Conservation (phyloP, 2,797 vertebrate species). For the Erpetoichthys calabaricus region DNA sequence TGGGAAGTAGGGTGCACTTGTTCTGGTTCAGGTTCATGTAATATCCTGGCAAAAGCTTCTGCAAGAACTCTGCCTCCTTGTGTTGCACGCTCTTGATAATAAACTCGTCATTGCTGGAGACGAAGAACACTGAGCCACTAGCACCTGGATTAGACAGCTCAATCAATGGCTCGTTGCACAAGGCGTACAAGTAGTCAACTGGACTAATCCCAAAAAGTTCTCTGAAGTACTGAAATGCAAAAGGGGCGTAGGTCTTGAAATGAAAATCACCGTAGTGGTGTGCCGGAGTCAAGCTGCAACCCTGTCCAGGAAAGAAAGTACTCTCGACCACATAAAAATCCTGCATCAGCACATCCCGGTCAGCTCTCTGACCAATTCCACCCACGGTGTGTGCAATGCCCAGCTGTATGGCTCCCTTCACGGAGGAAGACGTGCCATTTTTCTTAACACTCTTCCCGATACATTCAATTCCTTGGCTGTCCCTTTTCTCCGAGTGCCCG, state of each 20-base stretch:
- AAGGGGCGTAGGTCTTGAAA: slow-evolving; percentile 58
- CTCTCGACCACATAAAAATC: slow-evolving; percentile 63
- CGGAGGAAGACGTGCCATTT: slow-evolving; percentile 54
- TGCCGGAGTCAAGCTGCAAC: slow-evolving; percentile 54
- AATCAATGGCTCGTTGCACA: slow-evolving; percentile 52
- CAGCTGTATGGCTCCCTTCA: slow-evolving; percentile 57
- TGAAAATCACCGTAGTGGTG: slow-evolving; percentile 60
- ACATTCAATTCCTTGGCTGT: slow-evolving; percentile 53
- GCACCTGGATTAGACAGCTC: slow-evolving; percentile 55
- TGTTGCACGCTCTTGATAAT: slow-evolving; percentile 62
- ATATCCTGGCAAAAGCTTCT: slow-evolving; percentile 59
- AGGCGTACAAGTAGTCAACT: slow-evolving; percentile 54
- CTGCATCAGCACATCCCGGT: slow-evolving; percentile 60
- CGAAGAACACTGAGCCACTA: slow-evolving; percentile 57
- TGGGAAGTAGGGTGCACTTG: slow-evolving; percentile 49
- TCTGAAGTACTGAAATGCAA: slow-evolving; percentile 58
- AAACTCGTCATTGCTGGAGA: slow-evolving; percentile 55
- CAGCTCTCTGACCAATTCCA: slow-evolving; percentile 54
- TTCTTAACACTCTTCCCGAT: slow-evolving; percentile 58
- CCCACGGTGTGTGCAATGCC: slow-evolving; percentile 58
- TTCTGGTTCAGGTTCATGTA: slow-evolving; percentile 67
- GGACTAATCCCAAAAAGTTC: slow-evolving; percentile 58
- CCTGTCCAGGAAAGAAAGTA: slow-evolving; percentile 60
- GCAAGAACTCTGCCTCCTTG: slow-evolving; percentile 58
- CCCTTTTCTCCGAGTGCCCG: slow-evolving; percentile 39